Evolutionary conservation across 2,113 vertebrate species (phyloP), one percentile per base, ranked within the genome.

Genomic region (Lagenorhynchus albirostris): DNA sequence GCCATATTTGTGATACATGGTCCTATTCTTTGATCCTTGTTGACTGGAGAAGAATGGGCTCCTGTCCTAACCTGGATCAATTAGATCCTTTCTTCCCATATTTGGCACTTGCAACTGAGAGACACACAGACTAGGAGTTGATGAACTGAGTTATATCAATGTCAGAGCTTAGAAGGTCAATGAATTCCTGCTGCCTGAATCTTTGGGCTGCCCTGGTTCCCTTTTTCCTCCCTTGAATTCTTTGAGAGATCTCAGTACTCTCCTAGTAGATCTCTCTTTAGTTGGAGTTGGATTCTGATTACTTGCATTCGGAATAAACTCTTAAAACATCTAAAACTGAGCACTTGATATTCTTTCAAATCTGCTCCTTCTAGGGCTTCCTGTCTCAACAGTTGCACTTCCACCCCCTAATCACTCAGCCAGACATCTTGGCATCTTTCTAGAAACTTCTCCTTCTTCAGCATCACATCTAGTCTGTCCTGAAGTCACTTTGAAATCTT

Each of bases 331-430:
- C 9, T 65, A 65, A 33, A 81, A 29, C 14, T 1, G 50, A 93
- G 80, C 9, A 2, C 11, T 44, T 76, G 79, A 15, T 47, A 8
- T 50, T 80, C 21, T 47, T 38, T 58, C 53, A 81, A 58, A 80
- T 29, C 21, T 47, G 17, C 1, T 50, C 20, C 38, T 80, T 79
- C 18, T 31, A 29, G n/a, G 29, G 31, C 50, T 89, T 92, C n/a
- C 62, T 36, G 33, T 74, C 17, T 74, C 77, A 68, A 58, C 38
- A 70, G 4, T 4, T 5, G 11, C 0, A 12, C 1, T 3, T 62
- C n/a, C 1, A 14, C 21, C 5, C 0, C 18, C 14, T 15, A 38
- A 13, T 8, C 23, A 4, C 2, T 63, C 25, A 50, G 33, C 1
- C 12, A 20, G 68, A 36, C 36, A 33, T 60, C 41, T 25, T 26